Base-by-base conservation (phyloP, 1,140 invertebrate species). In the Brachionus manjavacas region DNA sequence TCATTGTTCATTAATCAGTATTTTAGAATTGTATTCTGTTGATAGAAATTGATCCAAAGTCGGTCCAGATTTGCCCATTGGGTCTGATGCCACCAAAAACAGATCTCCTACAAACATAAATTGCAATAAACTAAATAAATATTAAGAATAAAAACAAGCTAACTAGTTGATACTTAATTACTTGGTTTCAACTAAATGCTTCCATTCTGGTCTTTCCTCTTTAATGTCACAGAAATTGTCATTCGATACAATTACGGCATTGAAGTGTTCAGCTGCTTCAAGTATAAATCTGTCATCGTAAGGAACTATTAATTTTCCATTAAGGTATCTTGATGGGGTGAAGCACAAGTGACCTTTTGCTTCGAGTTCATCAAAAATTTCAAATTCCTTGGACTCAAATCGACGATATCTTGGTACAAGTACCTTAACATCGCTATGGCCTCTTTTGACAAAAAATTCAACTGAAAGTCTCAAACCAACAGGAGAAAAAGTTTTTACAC, bases 51-150 rank as follows among this genome's bases (percentile, higher is more conserved):
- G 93, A 85, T 97, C 95, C 49, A 99, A 89, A 4, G 93, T 94
- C 0, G 96, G 96, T 0, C 96, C 96, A 64, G 93, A 84, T 64
- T 95, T 91, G 12, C 97, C 97, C 2, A 98, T 89, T 0, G 97
- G 97, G 91, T 99, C 97, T 87, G 98, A 95, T 0, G 96, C n/a
- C n/a, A n/a, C n/a, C n/a, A n/a, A n/a, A n/a, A n/a, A n/a, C n/a
- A n/a, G n/a, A n/a, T n/a, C n/a, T n/a, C n/a, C n/a, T n/a, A n/a
- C n/a, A n/a, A n/a, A n/a, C 2, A 86, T 86, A 85, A 86, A 89
- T 85, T 86, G 86, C 28, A 90, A 85, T 31, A 81, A 41, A 68
- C 79, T 80, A 3, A 72, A 12, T 41, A 14, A 46, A n/a, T n/a
- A n/a, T n/a, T 49, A 1, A 28, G 3, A 23, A 46, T 39, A n/a